These are phyloP conservation scores for Iphiclides podalirius DNA, from an alignment of 2,888 invertebrate species.

Conservation along the genomic window DNA sequence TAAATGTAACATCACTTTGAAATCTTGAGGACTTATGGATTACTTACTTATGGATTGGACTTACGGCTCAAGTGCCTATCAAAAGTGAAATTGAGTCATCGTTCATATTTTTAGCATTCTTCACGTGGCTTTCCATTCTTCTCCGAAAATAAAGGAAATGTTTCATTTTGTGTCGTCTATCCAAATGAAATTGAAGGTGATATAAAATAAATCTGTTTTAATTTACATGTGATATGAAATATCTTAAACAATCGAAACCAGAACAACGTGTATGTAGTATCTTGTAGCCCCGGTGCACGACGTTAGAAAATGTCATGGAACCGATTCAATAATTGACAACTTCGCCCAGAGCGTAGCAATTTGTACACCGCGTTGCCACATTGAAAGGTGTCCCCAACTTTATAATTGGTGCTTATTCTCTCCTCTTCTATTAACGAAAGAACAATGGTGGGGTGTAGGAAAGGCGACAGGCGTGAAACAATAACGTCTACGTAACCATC, in stretches of 20 bases:
- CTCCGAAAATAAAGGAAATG: neutral
- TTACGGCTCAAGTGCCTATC: no score
- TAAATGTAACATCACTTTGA: no score
- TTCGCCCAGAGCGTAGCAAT: slow-evolving; percentile 30
- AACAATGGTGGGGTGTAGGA: slow-evolving; percentile 12
- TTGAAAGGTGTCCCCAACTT: slow-evolving; percentile 39
- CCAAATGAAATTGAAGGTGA: no score
- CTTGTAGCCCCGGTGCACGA: slow-evolving; percentile 10
- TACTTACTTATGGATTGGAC: no score
- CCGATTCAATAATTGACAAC: slow-evolving; percentile 35
- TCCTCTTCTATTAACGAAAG: slow-evolving; percentile 14
- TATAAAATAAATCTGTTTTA: no score
- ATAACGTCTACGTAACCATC: slow-evolving; percentile 9
- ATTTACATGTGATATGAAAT: slow-evolving; percentile 5
- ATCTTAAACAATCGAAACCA: slow-evolving; percentile 7
- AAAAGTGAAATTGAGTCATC: no score
- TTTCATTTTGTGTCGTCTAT: no score
- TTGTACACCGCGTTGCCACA: slow-evolving; percentile 29
- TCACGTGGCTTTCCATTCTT: no score
- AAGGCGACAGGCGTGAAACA: slow-evolving; percentile 18
- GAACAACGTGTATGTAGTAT: slow-evolving; percentile 9
- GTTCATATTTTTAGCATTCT: no score
- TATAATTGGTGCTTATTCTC: slow-evolving; percentile 54
- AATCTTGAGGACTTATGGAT: no score
- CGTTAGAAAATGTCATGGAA: slow-evolving; percentile 22